phyloP scores from a whole-genome alignment of 2,113 vertebrate genomes.

The Laterallus jamaicensis region DNA sequence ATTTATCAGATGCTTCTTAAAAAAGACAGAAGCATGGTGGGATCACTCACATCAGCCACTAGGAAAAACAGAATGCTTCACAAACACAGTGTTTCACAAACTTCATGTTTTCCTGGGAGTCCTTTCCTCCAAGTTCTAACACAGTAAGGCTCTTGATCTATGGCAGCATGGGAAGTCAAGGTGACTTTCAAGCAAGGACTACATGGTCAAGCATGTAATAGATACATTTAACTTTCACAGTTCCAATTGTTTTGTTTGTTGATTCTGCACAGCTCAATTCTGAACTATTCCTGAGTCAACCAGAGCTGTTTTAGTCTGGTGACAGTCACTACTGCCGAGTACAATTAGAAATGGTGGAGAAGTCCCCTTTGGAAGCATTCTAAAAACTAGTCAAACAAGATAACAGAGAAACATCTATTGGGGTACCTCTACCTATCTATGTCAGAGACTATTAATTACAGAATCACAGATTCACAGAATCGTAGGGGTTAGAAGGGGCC shows the following conservation, averaged over 20 bases:
- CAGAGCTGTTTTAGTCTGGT: neutral
- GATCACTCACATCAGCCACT: neutral
- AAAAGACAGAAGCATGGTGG: neutral
- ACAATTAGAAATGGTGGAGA: neutral
- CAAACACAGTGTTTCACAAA: neutral
- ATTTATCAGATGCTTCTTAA: neutral
- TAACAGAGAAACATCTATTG: neutral
- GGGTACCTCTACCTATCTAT: neutral
- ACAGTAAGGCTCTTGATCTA: neutral
- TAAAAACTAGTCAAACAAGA: neutral
- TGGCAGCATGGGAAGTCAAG: neutral
- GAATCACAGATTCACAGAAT: too few relatives aligned
- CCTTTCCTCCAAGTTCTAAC: neutral
- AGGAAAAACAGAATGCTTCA: neutral
- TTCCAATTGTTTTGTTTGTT: neutral
- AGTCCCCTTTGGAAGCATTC: neutral
- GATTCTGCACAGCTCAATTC: neutral
- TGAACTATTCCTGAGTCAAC: neutral
- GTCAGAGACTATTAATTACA: neutral
- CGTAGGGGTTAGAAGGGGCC: too few relatives aligned
- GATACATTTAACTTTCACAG: neutral
- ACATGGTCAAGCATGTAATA: neutral
- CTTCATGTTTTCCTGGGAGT: neutral
- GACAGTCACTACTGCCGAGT: neutral
- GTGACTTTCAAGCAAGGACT: neutral